A percentile compares a stretch with the other conserved stretches of the same genome.
Evolutionary conservation across 2,797 vertebrate species (phyloP).

Genomic region (Rhinichthys osculus): DNA sequence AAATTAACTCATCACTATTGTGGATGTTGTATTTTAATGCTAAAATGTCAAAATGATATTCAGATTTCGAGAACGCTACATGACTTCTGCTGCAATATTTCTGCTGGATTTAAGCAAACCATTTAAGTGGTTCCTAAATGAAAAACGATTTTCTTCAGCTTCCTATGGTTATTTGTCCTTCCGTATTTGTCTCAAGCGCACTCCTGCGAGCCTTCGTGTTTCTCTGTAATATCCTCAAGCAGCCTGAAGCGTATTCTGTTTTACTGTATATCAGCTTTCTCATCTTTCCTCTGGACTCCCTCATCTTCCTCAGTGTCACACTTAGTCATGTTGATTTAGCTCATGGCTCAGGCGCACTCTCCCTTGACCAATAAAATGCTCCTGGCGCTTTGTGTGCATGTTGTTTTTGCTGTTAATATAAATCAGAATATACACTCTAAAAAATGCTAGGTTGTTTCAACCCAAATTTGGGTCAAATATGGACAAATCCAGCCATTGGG

Average conservation of each 20-base stretch:
- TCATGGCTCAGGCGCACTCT: conserved; percentile 33
- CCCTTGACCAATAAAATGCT: conserved; percentile 13
- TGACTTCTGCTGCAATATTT: background rate
- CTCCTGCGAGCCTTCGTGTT: conserved; percentile 2
- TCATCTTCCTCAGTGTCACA: conserved; percentile 53
- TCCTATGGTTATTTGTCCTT: background rate
- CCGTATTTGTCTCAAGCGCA: background rate
- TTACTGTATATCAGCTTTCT: conserved; percentile 48
- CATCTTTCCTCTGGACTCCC: conserved; percentile 48
- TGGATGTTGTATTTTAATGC: background rate
- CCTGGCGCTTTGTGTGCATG: conserved; percentile 22
- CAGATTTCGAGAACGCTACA: background rate
- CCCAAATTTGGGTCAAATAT: too few relatives aligned
- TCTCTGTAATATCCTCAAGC: conserved; percentile 10
- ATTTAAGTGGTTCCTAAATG: background rate
- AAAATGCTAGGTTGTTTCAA: too few relatives aligned
- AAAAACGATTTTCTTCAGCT: background rate
- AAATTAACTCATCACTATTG: background rate
- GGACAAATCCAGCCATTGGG: too few relatives aligned
- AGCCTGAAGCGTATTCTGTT: conserved; percentile 44
- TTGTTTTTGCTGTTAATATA: conserved; percentile 1
- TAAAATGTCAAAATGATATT: background rate
- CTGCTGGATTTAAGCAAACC: background rate
- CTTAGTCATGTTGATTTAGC: conserved; percentile 56
- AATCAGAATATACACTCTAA: background rate